Conservation (phyloP, 2,797 vertebrate species). For the Vultur gryphus region DNA sequence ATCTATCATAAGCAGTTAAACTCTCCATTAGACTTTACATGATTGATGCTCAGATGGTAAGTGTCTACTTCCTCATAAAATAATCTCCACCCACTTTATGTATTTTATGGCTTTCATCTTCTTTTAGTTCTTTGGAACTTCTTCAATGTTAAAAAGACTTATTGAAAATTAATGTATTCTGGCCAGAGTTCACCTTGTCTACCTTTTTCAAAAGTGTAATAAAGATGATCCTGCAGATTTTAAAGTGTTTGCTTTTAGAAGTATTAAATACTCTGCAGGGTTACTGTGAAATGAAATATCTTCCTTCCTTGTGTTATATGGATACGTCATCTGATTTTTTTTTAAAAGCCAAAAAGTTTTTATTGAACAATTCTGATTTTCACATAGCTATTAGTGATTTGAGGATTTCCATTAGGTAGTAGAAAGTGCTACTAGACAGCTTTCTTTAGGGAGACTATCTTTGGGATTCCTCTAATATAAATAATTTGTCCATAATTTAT, state of each 20-base stretch:
- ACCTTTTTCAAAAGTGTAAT: neutral
- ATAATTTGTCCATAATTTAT: neutral
- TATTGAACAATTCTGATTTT: neutral
- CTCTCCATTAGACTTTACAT: neutral
- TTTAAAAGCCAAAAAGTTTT: neutral
- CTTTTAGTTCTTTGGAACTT: neutral
- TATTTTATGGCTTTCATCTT: neutral
- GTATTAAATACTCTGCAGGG: neutral
- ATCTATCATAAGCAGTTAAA: neutral
- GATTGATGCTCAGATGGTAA: neutral
- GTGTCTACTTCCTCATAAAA: neutral
- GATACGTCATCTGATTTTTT: fast-evolving
- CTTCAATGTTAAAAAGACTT: neutral
- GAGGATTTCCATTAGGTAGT: neutral
- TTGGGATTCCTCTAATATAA: neutral
- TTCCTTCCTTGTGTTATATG: neutral
- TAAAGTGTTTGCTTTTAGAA: neutral
- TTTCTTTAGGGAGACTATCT: neutral
- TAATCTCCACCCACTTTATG: neutral
- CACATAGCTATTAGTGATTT: neutral
- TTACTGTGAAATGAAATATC: neutral
- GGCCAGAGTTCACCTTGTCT: neutral
- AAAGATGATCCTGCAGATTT: neutral
- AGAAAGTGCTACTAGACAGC: neutral
- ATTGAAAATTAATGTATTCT: neutral